Conservation (phyloP, 2,888 invertebrate genomes). For the Amphiduros pacificus region DNA sequence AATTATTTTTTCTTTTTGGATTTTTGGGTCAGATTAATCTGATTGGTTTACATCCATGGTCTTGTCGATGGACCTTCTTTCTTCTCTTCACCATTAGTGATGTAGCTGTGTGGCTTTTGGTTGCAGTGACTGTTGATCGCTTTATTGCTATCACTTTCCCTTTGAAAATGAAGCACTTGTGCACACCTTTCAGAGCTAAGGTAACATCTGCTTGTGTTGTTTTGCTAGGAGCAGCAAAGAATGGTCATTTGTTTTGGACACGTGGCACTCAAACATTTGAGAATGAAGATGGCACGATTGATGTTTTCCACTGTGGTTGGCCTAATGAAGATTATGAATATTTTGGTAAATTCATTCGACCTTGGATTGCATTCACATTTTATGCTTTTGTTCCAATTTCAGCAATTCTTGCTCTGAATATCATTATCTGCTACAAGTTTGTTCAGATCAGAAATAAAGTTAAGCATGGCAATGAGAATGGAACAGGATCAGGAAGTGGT, state of each 20-base stretch:
- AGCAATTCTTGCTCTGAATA: constrained; percentile 5
- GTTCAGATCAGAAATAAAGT: background rate
- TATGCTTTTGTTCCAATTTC: constrained; percentile 20
- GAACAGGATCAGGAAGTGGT: background rate
- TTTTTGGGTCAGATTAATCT: background rate
- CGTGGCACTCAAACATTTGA: background rate
- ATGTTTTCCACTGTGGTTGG: background rate
- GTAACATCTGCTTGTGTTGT: background rate
- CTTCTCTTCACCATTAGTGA: constrained; percentile 10
- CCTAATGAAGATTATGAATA: background rate
- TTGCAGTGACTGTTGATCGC: constrained; percentile 15
- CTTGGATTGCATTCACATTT: constrained; percentile 20
- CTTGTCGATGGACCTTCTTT: constrained; percentile 7
- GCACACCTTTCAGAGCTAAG: constrained; percentile 4
- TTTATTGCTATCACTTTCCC: constrained; percentile 20
- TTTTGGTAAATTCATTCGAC: constrained; percentile 14
- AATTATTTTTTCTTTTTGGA: background rate
- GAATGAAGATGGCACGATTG: background rate
- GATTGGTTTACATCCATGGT: constrained; percentile 5
- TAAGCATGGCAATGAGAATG: background rate
- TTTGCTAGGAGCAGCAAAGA: constrained; percentile 4
- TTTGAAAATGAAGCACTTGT: constrained; percentile 7
- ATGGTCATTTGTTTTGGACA: constrained; percentile 13
- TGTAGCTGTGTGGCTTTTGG: constrained; percentile 17
- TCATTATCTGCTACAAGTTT: constrained; percentile 8